Percentiles rank a stretch among this genome's conserved stretches.
Conservation (phyloP, 2,113 vertebrate species). For the Boulengeromyrus knoepffleri region DNA sequence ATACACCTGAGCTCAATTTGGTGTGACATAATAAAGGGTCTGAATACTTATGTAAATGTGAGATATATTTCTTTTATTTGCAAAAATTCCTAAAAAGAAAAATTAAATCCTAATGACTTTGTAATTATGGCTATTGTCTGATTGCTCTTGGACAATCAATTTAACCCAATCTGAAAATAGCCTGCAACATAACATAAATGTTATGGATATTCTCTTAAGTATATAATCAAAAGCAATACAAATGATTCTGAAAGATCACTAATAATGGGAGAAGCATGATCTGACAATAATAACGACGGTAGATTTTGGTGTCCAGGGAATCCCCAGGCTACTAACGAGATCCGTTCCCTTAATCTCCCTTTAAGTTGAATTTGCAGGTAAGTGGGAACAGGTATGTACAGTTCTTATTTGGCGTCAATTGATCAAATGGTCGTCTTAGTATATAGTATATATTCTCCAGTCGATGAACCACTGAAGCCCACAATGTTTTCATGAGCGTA, state of each 20-base stretch:
- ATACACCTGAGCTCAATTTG: slow-evolving; percentile 2
- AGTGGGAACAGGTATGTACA: neutral
- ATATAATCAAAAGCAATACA: no score
- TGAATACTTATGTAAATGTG: neutral
- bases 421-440: neutral
- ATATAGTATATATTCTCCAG: neutral
- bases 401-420: neutral
- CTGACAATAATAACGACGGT: neutral
- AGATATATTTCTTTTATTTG: neutral
- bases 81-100: neutral
- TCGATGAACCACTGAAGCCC: neutral
- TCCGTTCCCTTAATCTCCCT: neutral
- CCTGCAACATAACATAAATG: no score
- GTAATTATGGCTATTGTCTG: neutral
- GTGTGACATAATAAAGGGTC: neutral
- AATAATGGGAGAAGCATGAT: neutral
- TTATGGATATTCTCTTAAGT: no score
- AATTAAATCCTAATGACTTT: neutral
- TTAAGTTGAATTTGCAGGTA: neutral
- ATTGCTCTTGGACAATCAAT: no score
- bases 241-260: no score
- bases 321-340: neutral
- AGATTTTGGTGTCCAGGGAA: neutral
- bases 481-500: neutral
- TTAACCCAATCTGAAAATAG: no score